These are phyloP conservation scores for Anguilla anguilla DNA, from an alignment of 2,797 vertebrate genomes.

Conservation along the genomic window DNA sequence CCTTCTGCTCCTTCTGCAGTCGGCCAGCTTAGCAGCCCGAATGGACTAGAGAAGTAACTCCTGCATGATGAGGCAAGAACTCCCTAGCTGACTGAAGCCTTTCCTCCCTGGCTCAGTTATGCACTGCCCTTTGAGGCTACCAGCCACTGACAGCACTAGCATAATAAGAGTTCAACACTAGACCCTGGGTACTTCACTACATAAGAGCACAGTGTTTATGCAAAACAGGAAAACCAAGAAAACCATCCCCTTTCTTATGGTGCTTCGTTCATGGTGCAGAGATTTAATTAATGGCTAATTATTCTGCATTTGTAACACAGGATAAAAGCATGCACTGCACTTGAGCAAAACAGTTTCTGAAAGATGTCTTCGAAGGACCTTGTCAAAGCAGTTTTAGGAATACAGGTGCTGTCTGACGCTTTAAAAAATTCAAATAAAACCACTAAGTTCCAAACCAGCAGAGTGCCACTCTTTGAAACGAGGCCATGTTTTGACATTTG, in stretches of 20 bases:
- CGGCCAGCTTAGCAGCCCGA: background rate
- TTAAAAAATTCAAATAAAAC: background rate
- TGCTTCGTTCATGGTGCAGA: background rate
- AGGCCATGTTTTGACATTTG: constrained; percentile 13
- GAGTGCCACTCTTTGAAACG: background rate
- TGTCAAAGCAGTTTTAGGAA: background rate
- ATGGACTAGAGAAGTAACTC: background rate
- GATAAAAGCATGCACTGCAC: background rate
- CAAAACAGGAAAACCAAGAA: background rate
- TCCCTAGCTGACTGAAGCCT: background rate
- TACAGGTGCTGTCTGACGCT: background rate
- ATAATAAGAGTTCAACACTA: background rate
- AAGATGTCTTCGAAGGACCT: background rate
- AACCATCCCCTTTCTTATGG: background rate
- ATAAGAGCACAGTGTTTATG: background rate
- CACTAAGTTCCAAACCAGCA: constrained; percentile 13
- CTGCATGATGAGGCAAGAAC: background rate
- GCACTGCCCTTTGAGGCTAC: background rate
- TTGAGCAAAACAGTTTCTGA: background rate
- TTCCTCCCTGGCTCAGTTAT: background rate
- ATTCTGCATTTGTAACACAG: background rate
- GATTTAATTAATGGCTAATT: background rate
- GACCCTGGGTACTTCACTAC: background rate
- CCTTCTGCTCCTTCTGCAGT: background rate
- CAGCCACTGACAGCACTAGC: background rate